A percentile compares a stretch with the other conserved stretches of the same genome.
Evolutionary conservation across 2,113 vertebrate species (phyloP).

Genomic region (Cottus gobio): DNA sequence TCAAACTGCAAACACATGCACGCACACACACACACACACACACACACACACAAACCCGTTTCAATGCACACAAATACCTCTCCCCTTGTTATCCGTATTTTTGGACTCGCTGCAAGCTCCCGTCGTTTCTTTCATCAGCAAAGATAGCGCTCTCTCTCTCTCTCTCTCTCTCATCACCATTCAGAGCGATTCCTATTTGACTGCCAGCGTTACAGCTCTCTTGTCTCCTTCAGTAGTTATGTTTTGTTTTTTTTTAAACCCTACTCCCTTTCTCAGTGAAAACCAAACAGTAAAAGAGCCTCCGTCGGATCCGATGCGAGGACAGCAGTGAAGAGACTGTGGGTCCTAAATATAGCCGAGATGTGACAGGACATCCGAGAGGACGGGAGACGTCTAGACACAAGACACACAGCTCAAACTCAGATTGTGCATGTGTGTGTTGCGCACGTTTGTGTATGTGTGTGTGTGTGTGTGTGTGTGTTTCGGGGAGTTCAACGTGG

Average conservation of each 20-base stretch:
- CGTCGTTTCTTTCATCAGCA: constrained; percentile 6
- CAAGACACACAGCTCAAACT: constrained; percentile 47
- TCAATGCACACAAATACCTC: constrained; percentile 3
- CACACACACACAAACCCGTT: not conserved
- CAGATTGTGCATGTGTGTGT: constrained; percentile 8
- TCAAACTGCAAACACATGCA: not conserved
- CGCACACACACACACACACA: not conserved
- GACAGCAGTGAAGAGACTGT: constrained; percentile 44
- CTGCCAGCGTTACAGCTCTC: not conserved
- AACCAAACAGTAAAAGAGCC: constrained; percentile 30
- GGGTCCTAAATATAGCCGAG: constrained; percentile 72
- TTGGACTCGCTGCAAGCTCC: not conserved
- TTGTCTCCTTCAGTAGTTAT: constrained; percentile 3
- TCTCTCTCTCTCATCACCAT: not conserved
- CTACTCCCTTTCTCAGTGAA: constrained; percentile 18
- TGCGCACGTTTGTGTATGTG: not conserved
- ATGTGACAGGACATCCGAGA: constrained; percentile 76
- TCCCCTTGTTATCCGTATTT: not conserved
- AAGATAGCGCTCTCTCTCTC: not conserved
- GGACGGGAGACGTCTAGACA: constrained; percentile 71
- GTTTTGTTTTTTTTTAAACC: constrained; percentile 9
- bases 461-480: constrained; percentile 1
- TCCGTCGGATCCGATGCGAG: constrained; percentile 37
- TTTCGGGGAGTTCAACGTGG: constrained; percentile 22
- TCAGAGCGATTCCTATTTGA: constrained; percentile 1